phyloP scores from a whole-genome alignment of 2,797 vertebrate species.

The Natrix natrix region DNA sequence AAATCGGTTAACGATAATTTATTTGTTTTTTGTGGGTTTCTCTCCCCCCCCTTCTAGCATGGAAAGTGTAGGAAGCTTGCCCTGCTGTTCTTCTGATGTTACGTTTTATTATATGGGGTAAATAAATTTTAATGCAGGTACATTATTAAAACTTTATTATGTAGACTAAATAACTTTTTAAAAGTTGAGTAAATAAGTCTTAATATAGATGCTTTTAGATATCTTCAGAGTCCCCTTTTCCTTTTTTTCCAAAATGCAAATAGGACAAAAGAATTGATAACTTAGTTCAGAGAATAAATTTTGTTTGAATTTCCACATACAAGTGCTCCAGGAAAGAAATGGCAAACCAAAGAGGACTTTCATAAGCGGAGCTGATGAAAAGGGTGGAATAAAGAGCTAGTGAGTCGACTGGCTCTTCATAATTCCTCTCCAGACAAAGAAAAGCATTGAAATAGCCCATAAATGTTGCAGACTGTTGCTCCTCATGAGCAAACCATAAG shows the following conservation, averaged over 20 bases:
- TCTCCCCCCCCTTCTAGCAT: neutral
- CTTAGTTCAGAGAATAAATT: neutral
- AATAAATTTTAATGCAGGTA: conserved; percentile 22
- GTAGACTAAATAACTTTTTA: neutral
- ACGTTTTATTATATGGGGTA: neutral
- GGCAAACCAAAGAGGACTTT: neutral
- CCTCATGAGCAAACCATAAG: neutral
- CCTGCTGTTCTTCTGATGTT: neutral
- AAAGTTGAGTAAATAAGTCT: conserved; percentile 10
- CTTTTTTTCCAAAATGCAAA: neutral
- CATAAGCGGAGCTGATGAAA: neutral
- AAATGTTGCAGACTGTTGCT: neutral
- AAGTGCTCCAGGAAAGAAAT: neutral
- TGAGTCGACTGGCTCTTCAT: neutral
- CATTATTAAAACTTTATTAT: neutral
- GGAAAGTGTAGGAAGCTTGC: neutral
- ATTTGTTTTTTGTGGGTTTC: neutral
- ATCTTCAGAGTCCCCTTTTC: neutral
- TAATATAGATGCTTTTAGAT: conserved; percentile 2
- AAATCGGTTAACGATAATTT: neutral
- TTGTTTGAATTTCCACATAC: neutral
- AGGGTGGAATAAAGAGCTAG: neutral
- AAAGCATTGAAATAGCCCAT: neutral
- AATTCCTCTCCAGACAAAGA: neutral
- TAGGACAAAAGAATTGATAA: neutral